These are phyloP conservation scores for Scleropages formosus DNA, from an alignment of 2,797 vertebrate species.

Conservation along the genomic window DNA sequence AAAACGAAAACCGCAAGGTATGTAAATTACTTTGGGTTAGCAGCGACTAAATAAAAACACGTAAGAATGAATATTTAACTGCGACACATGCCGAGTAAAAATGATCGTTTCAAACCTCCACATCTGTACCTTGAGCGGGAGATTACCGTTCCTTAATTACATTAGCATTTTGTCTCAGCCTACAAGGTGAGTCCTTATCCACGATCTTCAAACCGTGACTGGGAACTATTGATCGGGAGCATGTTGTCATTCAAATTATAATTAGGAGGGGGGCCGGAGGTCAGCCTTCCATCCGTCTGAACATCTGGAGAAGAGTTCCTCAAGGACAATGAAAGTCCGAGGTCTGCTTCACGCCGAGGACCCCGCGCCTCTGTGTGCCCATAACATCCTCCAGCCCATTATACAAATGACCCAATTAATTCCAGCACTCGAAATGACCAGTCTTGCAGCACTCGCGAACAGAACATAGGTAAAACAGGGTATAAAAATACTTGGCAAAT, in stretches of 20 bases:
- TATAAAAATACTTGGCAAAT: neutral
- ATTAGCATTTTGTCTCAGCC: slow-evolving; percentile 70
- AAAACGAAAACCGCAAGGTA: neutral
- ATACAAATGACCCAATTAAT: slow-evolving; percentile 73
- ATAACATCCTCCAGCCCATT: slow-evolving; percentile 51
- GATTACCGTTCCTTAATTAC: slow-evolving; percentile 68
- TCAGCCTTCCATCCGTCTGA: slow-evolving; percentile 77
- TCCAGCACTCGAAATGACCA: slow-evolving; percentile 55
- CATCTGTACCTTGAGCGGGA: slow-evolving; percentile 50
- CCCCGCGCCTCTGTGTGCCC: slow-evolving; percentile 51
- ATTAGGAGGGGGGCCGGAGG: slow-evolving; percentile 85
- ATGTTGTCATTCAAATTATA: slow-evolving; percentile 97
- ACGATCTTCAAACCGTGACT: slow-evolving; percentile 85
- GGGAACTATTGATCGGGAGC: slow-evolving; percentile 91
- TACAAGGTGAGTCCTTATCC: slow-evolving; percentile 84
- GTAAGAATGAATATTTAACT: neutral
- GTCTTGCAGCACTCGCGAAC: slow-evolving; percentile 52
- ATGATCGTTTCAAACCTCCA: neutral
- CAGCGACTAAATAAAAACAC: neutral
- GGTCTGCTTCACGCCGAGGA: slow-evolving; percentile 54
- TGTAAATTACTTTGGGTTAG: neutral
- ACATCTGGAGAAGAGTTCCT: slow-evolving; percentile 76
- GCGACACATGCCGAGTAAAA: neutral
- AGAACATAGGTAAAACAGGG: slow-evolving; percentile 32
- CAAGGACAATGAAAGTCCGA: slow-evolving; percentile 71